phyloP scores from a whole-genome alignment of 2,113 vertebrate species.

The Microcebus lehilahytsara region DNA sequence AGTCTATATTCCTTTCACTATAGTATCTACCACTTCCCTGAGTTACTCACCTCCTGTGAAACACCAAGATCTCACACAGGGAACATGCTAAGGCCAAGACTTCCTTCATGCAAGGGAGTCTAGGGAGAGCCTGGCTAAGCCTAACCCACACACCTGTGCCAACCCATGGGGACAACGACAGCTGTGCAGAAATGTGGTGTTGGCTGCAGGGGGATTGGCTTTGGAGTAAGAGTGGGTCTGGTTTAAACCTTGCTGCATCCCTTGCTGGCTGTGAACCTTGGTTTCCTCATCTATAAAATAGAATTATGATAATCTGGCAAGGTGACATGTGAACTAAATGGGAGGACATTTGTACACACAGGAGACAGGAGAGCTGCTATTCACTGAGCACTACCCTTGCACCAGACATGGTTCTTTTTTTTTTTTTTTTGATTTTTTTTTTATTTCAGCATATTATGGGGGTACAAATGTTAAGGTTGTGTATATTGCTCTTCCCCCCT shows the following conservation, averaged over 20 bases:
- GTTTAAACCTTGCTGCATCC: background rate
- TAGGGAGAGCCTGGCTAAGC: background rate
- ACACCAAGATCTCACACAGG: background rate
- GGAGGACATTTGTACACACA: background rate
- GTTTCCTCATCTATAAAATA: background rate
- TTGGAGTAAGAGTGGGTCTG: background rate
- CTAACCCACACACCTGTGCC: background rate
- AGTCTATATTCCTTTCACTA: background rate
- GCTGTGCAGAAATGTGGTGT: fast-evolving
- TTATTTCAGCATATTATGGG: too few relatives aligned
- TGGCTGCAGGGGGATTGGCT: too few relatives aligned
- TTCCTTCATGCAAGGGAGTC: too few relatives aligned
- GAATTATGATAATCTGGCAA: background rate
- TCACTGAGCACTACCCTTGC: fast-evolving
- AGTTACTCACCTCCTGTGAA: fast-evolving
- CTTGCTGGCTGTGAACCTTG: background rate
- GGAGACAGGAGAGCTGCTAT: background rate
- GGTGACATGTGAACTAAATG: background rate
- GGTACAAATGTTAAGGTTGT: too few relatives aligned
- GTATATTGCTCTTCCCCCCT: too few relatives aligned
- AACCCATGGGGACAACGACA: background rate
- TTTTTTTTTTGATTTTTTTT: too few relatives aligned
- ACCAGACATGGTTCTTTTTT: background rate
- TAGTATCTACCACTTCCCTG: background rate
- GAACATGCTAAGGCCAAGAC: background rate